Evolutionary conservation across 2,113 vertebrate species (phyloP).

Genomic region (Platichthys stellatus): DNA sequence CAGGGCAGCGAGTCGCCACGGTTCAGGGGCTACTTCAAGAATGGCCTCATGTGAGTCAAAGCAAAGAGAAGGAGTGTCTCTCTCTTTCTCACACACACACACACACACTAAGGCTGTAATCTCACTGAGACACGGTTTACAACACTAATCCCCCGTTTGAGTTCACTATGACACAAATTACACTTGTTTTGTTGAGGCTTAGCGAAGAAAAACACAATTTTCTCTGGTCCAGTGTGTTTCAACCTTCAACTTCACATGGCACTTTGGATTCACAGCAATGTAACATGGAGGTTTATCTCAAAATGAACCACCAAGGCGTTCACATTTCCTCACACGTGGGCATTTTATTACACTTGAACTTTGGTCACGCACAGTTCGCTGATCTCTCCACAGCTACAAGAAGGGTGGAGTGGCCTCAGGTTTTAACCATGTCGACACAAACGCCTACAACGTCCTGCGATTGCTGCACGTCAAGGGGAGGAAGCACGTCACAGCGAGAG

Average conservation of each 20-base stretch:
- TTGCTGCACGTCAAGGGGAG: slow-evolving; percentile 90
- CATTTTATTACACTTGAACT: slow-evolving; percentile 64
- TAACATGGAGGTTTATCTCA: background rate
- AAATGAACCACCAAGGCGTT: background rate
- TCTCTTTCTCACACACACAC: background rate
- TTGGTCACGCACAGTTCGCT: slow-evolving; percentile 30
- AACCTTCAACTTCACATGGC: no score
- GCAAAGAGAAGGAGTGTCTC: background rate
- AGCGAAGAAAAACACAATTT: slow-evolving; percentile 20
- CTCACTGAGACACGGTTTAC: slow-evolving; percentile 35
- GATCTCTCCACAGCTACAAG: slow-evolving; percentile 86
- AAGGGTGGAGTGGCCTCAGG: slow-evolving; percentile 91
- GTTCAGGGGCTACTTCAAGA: slow-evolving; percentile 91
- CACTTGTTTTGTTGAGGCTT: slow-evolving; percentile 32
- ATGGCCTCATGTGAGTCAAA: slow-evolving; percentile 88
- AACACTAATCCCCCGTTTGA: slow-evolving; percentile 46
- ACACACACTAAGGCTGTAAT: slow-evolving; percentile 26
- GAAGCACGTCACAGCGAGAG: slow-evolving; percentile 87
- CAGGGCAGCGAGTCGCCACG: slow-evolving; percentile 86
- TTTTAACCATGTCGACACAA: slow-evolving; percentile 90
- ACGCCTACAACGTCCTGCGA: slow-evolving; percentile 88
- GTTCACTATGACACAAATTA: slow-evolving; percentile 50
- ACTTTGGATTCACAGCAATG: no score
- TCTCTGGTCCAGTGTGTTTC: background rate
- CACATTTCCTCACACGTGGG: background rate